These are phyloP conservation scores for Eidolon dupreanum DNA, from an alignment of 2,797 vertebrate genomes.

Conservation along the genomic window DNA sequence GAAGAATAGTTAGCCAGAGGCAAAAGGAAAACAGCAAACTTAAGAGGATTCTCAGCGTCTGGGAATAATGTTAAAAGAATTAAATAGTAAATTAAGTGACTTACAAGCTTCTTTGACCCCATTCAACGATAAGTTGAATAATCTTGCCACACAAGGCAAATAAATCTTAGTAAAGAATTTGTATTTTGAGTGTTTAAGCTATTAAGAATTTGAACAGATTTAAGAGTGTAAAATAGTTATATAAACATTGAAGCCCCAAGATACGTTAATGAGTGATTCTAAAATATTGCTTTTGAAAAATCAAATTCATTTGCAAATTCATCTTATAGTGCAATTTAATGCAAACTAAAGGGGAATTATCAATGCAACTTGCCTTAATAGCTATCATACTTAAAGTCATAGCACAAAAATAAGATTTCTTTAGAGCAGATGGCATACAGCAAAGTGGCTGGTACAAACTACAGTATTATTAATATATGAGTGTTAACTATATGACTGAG, in stretches of 20 bases:
- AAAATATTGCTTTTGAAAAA: conserved; percentile 36
- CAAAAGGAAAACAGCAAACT: neutral
- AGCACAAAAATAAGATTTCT: conserved; percentile 39
- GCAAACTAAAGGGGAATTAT: conserved; percentile 5
- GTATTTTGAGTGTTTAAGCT: neutral
- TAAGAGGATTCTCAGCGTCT: neutral
- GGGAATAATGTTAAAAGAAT: conserved; percentile 27
- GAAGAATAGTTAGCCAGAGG: conserved; percentile 40
- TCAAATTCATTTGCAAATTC: conserved; percentile 22
- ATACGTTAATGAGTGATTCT: neutral
- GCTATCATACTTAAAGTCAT: neutral
- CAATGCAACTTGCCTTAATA: neutral
- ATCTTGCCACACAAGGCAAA: conserved; percentile 2
- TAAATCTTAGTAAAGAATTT: neutral
- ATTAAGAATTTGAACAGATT: conserved; percentile 42
- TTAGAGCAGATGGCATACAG: conserved; percentile 21
- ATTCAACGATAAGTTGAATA: neutral
- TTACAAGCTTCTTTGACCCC: conserved; percentile 39
- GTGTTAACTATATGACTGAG: conserved; percentile 23
- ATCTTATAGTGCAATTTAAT: neutral
- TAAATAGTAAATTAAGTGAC: conserved; percentile 38
- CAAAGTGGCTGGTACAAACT: neutral
- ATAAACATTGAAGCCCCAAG: neutral
- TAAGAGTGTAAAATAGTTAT: neutral
- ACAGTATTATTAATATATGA: conserved; percentile 17